Evolutionary conservation across 1,140 invertebrate genomes (phyloP).

Genomic region (Euwallacea similis): DNA sequence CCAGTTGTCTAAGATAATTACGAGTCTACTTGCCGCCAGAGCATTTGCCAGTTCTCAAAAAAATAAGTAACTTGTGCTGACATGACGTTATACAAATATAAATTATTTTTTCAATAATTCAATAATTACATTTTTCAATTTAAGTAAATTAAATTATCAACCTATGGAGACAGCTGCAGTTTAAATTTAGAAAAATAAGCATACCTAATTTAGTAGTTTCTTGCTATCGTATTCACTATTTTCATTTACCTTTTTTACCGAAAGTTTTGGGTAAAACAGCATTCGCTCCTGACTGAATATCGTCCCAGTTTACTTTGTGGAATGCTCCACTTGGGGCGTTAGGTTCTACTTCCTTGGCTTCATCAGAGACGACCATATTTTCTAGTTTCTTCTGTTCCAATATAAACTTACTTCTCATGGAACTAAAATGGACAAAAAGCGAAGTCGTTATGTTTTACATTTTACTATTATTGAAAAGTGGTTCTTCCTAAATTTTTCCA

Average conservation of each 20-base stretch:
- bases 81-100: too few species aligned
- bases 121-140: neutral
- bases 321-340: constrained; percentile 35
- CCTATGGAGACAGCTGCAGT: too few species aligned
- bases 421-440: constrained; percentile 55
- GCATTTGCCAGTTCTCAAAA: too few species aligned
- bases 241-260: constrained; percentile 53
- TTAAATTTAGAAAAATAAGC: neutral
- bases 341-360: constrained; percentile 42
- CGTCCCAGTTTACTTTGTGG: constrained; percentile 54
- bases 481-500: neutral
- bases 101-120: too few species aligned
- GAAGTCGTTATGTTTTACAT: constrained; percentile 49
- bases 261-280: constrained; percentile 59
- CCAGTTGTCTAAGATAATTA: too few species aligned
- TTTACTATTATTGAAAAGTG: neutral
- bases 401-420: constrained; percentile 53
- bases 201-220: neutral
- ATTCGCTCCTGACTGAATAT: constrained; percentile 56
- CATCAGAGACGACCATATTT: constrained; percentile 55
- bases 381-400: constrained; percentile 53
- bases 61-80: too few species aligned
- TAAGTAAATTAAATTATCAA: neutral
- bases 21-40: too few species aligned
- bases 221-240: neutral